Evolutionary conservation across 2,797 vertebrate genomes (phyloP).

Genomic region (Tapirus indicus): DNA sequence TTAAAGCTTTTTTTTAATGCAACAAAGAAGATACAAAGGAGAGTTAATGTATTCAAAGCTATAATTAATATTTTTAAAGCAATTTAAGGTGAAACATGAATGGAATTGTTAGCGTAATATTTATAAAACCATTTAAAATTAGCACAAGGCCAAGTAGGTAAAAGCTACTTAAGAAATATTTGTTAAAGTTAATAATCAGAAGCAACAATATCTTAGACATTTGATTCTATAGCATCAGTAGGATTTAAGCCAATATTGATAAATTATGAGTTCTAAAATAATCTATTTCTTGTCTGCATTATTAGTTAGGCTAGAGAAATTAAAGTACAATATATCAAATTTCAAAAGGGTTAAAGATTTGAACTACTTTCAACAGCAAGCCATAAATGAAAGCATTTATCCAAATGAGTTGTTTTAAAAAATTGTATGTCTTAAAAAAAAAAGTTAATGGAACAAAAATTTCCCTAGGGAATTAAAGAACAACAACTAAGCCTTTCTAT

Average conservation of each 20-base stretch:
- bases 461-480: conserved; percentile 62
- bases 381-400: conserved; percentile 63
- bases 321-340: not conserved
- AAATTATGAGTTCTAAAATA: conserved; percentile 32
- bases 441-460: conserved; percentile 64
- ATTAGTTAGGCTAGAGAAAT: conserved; percentile 28
- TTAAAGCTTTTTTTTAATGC: not conserved
- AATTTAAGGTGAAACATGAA: conserved; percentile 40
- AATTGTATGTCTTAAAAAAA: not conserved
- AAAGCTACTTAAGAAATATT: conserved; percentile 39
- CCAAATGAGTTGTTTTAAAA: conserved; percentile 12
- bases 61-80: conserved; percentile 46
- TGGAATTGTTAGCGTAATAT: not conserved
- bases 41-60: conserved; percentile 45
- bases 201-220: not conserved
- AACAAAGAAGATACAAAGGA: conserved; percentile 47
- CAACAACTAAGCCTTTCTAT: conserved; percentile 22
- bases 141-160: conserved; percentile 27
- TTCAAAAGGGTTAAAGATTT: conserved; percentile 56
- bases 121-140: conserved; percentile 55
- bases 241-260: conserved; percentile 41
- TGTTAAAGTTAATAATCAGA: conserved; percentile 46
- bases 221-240: conserved; percentile 13
- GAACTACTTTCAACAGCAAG: conserved; percentile 62
- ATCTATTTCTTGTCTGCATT: not conserved